Percentiles rank a stretch among this genome's conserved stretches.
These are phyloP conservation scores for Andricus grossulariae DNA, from an alignment of 1,140 invertebrate species.

Conservation along the genomic window DNA sequence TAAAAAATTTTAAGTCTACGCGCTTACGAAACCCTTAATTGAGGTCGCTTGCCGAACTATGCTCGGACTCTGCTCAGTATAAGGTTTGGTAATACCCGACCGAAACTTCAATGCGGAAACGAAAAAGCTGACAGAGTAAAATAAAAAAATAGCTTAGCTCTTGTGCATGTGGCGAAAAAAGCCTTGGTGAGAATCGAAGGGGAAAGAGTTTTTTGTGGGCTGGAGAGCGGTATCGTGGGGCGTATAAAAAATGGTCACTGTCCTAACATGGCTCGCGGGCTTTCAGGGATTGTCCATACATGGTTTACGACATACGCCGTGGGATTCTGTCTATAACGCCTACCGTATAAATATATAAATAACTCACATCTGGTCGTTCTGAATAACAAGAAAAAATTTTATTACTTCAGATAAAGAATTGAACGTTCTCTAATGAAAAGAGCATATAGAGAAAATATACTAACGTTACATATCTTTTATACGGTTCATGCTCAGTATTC, in stretches of 20 bases:
- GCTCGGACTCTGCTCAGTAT: too few relatives aligned
- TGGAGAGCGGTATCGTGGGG: background rate
- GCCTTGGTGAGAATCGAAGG: constrained; percentile 5
- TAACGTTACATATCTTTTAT: too few relatives aligned
- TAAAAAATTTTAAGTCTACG: too few relatives aligned
- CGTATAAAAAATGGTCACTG: constrained; percentile 16
- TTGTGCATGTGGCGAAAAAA: background rate
- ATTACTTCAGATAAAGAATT: too few relatives aligned
- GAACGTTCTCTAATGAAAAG: too few relatives aligned
- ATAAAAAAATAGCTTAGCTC: background rate
- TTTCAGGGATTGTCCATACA: background rate
- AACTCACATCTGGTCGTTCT: background rate
- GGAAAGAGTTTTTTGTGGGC: background rate
- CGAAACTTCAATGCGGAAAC: background rate
- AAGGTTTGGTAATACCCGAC: too few relatives aligned
- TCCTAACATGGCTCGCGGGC: constrained; percentile 2
- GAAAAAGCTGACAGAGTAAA: background rate
- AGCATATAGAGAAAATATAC: too few relatives aligned
- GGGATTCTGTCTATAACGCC: background rate
- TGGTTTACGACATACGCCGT: constrained; percentile 1
- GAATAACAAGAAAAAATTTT: too few relatives aligned
- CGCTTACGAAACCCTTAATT: too few relatives aligned
- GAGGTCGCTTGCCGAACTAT: too few relatives aligned
- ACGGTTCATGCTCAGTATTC: too few relatives aligned
- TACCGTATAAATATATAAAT: constrained; percentile 17